Base-by-base conservation (phyloP, 2,888 invertebrate species). In the Ophioninae sp. region DNA sequence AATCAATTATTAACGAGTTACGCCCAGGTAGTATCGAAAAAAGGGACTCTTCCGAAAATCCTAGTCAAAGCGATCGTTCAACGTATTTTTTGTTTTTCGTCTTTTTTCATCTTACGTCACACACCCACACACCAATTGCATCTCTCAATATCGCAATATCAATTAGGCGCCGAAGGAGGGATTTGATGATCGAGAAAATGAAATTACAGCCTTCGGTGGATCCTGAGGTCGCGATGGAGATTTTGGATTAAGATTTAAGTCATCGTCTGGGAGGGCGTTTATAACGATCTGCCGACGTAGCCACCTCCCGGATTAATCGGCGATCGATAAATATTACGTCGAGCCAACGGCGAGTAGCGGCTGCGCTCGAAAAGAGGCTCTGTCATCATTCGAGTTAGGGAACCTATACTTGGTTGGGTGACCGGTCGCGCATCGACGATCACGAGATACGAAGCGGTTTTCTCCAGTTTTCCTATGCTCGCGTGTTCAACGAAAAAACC, bases 1-100 rank as follows among this genome's bases (percentile, higher is more conserved):
- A 89, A 90, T 90, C 88, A 88, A 87, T 87, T 87, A 87, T 86
- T 85, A 85, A 85, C 85, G 83, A 82, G 86, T 82, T 85, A 86
- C 86, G 86, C 86, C 86, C 81, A 82, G 63, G 59, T 37, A 63
- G 59, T 74, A 81, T 67, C 30, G 73, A 58, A 39, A 73, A 73
- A 23, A 69, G 59, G 67, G 41, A 61, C 37, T 39, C 37, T 71
- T 51, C 61, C 61, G 13, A 78, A 74, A 75, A 78, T 81, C 56
- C 56, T 63, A 44, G 61, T 56, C 23, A 44, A 81, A 78, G 74
- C 73, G 61, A 72, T 68, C 69, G 61, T 75, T 59, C 64, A 22
- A 56, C 44, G 30, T 37, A 71, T 64, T 59, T 61, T 22, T 68
- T 59, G 39, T 64, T 79, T 76, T 67, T 39, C 30, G n/a, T 69